Conservation (phyloP, 2,888 invertebrate genomes). For the Melikaiella ostensackeni region DNA sequence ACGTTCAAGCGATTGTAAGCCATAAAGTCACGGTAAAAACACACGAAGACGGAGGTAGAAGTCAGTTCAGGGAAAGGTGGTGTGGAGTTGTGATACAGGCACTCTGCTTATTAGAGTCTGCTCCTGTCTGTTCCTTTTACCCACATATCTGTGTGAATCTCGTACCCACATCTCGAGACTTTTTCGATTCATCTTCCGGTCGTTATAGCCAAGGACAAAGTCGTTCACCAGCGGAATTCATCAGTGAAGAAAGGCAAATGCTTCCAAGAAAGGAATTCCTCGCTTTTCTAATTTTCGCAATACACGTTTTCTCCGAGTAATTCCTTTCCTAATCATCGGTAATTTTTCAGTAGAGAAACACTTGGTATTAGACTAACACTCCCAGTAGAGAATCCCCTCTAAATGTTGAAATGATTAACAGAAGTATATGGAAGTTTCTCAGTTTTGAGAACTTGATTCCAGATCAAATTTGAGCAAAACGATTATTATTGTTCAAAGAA, state of each 20-base stretch:
- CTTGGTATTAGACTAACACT: neutral
- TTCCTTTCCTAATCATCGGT: slow-evolving; percentile 20
- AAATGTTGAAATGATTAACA: neutral
- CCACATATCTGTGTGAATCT: slow-evolving; percentile 42
- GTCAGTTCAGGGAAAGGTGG: slow-evolving; percentile 49
- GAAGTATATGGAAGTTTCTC: neutral
- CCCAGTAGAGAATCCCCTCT: neutral
- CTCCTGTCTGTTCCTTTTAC: slow-evolving; percentile 49
- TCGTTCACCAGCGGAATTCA: slow-evolving; percentile 38
- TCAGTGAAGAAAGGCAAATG: slow-evolving; percentile 37
- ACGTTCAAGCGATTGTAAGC: slow-evolving; percentile 59
- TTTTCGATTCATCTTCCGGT: slow-evolving; percentile 48
- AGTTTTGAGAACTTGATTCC: no score
- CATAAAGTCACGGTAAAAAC: slow-evolving; percentile 61
- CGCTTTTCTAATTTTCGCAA: slow-evolving; percentile 33
- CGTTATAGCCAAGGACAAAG: slow-evolving; percentile 46
- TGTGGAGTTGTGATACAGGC: slow-evolving; percentile 40
- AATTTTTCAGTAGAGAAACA: neutral
- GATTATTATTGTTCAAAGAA: no score
- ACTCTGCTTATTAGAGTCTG: slow-evolving; percentile 47
- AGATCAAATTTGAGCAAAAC: no score
- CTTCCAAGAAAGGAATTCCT: slow-evolving; percentile 32
- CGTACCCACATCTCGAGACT: slow-evolving; percentile 45
- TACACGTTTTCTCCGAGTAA: slow-evolving; percentile 26
- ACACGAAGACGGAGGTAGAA: slow-evolving; percentile 49